phyloP scores from a whole-genome alignment of 2,888 invertebrate genomes.

The Nomada lathburiana region DNA sequence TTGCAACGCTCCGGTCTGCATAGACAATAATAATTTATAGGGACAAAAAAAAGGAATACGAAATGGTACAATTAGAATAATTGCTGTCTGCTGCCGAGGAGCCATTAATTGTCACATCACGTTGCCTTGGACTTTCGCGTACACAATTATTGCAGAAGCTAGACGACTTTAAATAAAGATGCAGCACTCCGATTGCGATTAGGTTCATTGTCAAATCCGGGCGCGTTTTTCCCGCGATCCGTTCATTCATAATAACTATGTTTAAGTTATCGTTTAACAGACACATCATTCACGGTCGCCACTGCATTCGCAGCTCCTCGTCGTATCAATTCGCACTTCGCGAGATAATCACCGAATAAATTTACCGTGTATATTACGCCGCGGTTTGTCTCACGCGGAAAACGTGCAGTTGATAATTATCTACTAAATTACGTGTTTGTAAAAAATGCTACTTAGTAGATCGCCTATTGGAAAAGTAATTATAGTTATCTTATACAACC shows the following conservation, averaged over 20 bases:
- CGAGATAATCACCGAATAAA: slow-evolving; percentile 50
- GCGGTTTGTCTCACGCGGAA: slow-evolving; percentile 42
- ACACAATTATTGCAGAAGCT: too few relatives aligned
- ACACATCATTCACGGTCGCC: slow-evolving; percentile 34
- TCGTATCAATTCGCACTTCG: slow-evolving; percentile 28
- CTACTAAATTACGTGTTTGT: too few relatives aligned
- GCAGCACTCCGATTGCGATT: slow-evolving; percentile 6
- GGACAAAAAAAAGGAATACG: too few relatives aligned
- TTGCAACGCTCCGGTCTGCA: too few relatives aligned
- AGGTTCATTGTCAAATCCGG: slow-evolving; percentile 23
- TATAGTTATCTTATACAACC: too few relatives aligned
- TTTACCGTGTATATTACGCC: slow-evolving; percentile 32
- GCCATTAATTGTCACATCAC: neutral
- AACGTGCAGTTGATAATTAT: too few relatives aligned
- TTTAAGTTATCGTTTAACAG: slow-evolving; percentile 24
- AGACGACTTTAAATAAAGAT: neutral
- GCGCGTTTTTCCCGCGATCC: slow-evolving; percentile 26
- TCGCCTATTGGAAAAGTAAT: too few relatives aligned
- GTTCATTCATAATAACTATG: slow-evolving; percentile 23
- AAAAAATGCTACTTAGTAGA: too few relatives aligned
- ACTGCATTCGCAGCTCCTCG: slow-evolving; percentile 27
- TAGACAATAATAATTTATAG: too few relatives aligned
- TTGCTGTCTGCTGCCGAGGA: neutral
- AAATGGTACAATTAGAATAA: neutral
- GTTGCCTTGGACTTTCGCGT: neutral